Base-by-base conservation (phyloP, 1,140 invertebrate genomes). In the Aplysia californica region DNA sequence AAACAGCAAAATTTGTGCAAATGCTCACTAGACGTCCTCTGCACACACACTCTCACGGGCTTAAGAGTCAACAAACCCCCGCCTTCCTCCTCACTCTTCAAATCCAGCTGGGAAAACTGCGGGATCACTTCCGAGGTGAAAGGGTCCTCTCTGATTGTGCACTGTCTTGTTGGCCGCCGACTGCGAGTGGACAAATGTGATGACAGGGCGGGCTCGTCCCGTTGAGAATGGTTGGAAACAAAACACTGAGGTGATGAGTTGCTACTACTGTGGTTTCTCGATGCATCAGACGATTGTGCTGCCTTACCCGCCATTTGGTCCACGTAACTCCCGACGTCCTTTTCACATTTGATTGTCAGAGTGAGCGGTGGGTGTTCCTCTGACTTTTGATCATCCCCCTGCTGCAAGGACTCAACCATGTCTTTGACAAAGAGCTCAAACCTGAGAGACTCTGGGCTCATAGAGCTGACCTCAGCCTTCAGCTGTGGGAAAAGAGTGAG, bases 401-500 rank as follows among this genome's bases (percentile, higher is more conserved):
- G 31, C 29, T 80, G 38, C 38, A 80, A 44, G 15, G 38, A 33
- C 15, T 15, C 29, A 35, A 80, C 68, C 26, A 80, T 61, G 35
- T 80, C 76, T 56, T 75, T 65, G 44, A 80, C 29, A 56, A 76
- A 29, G 3, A n/a, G 35, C 26, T 55, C n/a, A 59, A 80, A 80
- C 4, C 41, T 0, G 0, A 31, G 31, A 4, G 77, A 78, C 55
- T 79, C 80, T 3, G 80, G 80, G 23, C 73, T 58, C 29, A 81
- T 58, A 0, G 39, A 10, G 21, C 38, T 31, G 36, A 81, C 35
- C 6, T 71, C 65, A 15, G 75, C 38, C 23, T 20, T 65, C 5
- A 82, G 66, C 39, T 64, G 73, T 23, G 80, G 80, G 66, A 82
- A 82, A 10, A 82, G 67, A 44, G 41, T 35, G 35, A 23, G 74